phyloP scores from a whole-genome alignment of 2,113 vertebrate genomes.

The Catharus minimus region DNA sequence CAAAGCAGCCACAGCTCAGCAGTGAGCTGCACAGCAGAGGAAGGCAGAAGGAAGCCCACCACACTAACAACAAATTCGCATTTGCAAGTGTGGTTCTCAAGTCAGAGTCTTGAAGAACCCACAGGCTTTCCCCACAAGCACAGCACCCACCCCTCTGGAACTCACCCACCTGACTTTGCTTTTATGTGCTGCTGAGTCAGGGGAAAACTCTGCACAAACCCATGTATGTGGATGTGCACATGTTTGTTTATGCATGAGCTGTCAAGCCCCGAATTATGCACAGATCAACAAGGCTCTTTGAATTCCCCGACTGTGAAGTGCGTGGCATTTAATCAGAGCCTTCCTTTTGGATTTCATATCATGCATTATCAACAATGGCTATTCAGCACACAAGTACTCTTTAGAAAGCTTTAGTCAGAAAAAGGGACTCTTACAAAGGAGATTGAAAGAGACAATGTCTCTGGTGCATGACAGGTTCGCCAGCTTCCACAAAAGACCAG shows the following conservation, averaged over 20 bases:
- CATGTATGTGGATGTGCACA: not conserved
- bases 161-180: not conserved
- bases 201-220: not conserved
- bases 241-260: conserved; percentile 43
- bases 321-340: conserved; percentile 23
- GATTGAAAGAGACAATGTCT: conserved; percentile 1
- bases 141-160: not conserved
- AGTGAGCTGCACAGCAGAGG: not conserved
- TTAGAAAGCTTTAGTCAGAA: conserved; percentile 20
- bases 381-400: conserved; percentile 27
- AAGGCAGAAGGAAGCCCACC: not conserved
- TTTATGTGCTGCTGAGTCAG: not conserved
- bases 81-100: not conserved
- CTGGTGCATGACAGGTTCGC: not conserved
- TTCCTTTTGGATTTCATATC: conserved; percentile 17
- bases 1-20: not conserved
- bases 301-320: not conserved
- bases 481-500: not conserved
- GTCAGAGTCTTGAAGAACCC: not conserved
- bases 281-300: conserved; percentile 23
- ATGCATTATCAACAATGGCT: conserved; percentile 1
- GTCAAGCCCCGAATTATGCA: not conserved
- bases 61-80: not conserved
- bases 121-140: not conserved
- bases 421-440: not conserved